Base-by-base conservation (phyloP, 2,113 vertebrate species). In the Odocoileus virginianus region DNA sequence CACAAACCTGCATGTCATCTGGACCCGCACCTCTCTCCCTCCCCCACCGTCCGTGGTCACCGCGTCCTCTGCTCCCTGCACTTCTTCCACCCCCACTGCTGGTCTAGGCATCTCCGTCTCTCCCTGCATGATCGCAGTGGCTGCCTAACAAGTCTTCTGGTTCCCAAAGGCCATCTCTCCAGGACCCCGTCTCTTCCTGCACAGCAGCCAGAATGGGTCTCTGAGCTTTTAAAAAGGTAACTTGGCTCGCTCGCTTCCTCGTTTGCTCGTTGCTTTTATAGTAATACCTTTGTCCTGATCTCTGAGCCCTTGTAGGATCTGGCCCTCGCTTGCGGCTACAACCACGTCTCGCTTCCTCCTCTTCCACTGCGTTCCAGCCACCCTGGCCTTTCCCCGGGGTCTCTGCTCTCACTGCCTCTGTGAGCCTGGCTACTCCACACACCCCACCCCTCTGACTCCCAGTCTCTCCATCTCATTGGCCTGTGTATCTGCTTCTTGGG, bases 261-360 rank as follows among this genome's bases (percentile, higher is more conserved):
- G 27, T 11, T 7, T 58, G 74, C 89, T 78, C 2, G 2, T 2
- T 14, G 17, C 60, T 15, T 87, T 30, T 82, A 58, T 19, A 21
- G 25, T 17, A n/a, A 21, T 6, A 21, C 2, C 15, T 19, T 78
- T 15, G 15, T 3, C 23, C 54, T 25, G 23, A 54, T 33, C 81
- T n/a, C 88, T 5, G 33, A 45, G 28, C 67, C 21, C 28, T 47
- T 25, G 6, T 57, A 7, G 12, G 28, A n/a, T 23, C 67, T 86
- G 54, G 36, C 81, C 57, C 4, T 54, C 0, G 4, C 17, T 10
- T 1, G 6, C 0, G 2, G 30, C 43, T 52, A 23, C 5, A 21
- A 47, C 2, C 25, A 6, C 54, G 6, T 60, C n/a, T 90, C 1
- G 1, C 52, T 40, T 36, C 36, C 47, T 47, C 82, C 76, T 19